phyloP scores from a whole-genome alignment of 2,113 vertebrate species.

The Corvus cornix region DNA sequence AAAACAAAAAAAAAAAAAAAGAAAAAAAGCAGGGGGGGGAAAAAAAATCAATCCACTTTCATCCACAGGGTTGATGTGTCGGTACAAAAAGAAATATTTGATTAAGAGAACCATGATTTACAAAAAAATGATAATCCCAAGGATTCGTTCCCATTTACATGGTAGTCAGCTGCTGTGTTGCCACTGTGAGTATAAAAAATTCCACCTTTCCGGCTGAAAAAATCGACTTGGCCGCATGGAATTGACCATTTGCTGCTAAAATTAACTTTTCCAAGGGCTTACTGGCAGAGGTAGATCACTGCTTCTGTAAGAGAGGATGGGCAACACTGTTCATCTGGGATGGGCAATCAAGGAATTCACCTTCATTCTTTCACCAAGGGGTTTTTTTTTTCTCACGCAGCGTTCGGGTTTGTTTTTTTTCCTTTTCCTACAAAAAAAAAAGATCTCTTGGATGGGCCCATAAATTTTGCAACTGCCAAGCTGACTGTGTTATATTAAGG shows the following conservation, averaged over 20 bases:
- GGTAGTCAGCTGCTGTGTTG: conserved; percentile 67
- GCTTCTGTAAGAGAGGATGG: conserved; percentile 65
- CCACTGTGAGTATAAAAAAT: conserved; percentile 62
- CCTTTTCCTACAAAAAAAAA: neutral
- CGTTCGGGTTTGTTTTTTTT: neutral
- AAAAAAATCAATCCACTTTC: neutral
- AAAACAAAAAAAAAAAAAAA: neutral
- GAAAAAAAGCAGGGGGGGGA: fast-evolving
- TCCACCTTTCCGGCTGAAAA: conserved; percentile 57
- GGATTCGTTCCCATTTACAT: conserved; percentile 47
- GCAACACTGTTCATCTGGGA: conserved; percentile 54
- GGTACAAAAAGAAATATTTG: conserved; percentile 61
- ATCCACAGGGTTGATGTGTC: conserved; percentile 70
- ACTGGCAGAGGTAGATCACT: conserved; percentile 82
- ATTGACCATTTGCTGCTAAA: conserved; percentile 64
- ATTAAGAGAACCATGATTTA: conserved; percentile 57
- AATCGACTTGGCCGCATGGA: conserved; percentile 50
- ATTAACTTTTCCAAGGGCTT: conserved; percentile 65
- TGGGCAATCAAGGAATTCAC: conserved; percentile 46
- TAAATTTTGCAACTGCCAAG: conserved; percentile 80
- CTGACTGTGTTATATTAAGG: conserved; percentile 83
- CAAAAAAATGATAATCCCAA: conserved; percentile 60
- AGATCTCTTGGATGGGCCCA: conserved; percentile 62
- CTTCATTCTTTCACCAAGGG: conserved; percentile 24
- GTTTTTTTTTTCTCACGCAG: neutral